Base-by-base conservation (phyloP, 2,113 vertebrate species). In the Ploceus nigricollis region DNA sequence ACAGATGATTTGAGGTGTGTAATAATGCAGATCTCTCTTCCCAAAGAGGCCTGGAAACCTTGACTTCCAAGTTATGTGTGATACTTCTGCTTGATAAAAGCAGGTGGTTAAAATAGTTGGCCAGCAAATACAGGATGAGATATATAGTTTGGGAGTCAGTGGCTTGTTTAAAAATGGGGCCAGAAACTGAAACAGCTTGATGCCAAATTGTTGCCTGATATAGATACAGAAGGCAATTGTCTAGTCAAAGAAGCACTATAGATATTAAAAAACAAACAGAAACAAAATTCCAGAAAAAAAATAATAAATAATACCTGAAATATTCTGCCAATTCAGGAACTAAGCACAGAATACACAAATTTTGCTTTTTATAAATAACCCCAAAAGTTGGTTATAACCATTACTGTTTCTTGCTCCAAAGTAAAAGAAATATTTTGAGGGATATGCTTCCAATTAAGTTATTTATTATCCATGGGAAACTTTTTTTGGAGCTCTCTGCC, bases 381-480 rank as follows among this genome's bases (percentile, higher is more conserved):
- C 21, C 21, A 61, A 4, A 93, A 73, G 19, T 79, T 76, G 21
- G 13, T 87, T 83, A 24, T 30, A 73, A 66, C 8, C 24, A 5
- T 60, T 13, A 25, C 22, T 8, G 25, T 58, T 78, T 81, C 44
- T 75, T 78, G 25, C 40, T 75, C 31, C 58, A 35, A 88, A 95
- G 16, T 40, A 42, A 68, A 57, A 42, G 19, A 17, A 86, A 5
- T 81, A 77, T 92, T 90, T 82, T 80, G 68, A 81, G 53, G 35
- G 40, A 44, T 81, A 37, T 73, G 37, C 53, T 90, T 24, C 44
- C 56, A 78, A 51, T 87, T 37, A 75, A 78, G 25, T 88, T 96
- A 66, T 69, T 90, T 96, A 44, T 92, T 95, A 87, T 87, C 40
- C 79, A 86, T 95, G 92, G 82, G 94, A 93, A 95, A 75, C 40